Percentiles rank a stretch among this genome's conserved stretches.
phyloP scores from a whole-genome alignment of 2,113 vertebrate genomes.

The Narcine bancroftii region DNA sequence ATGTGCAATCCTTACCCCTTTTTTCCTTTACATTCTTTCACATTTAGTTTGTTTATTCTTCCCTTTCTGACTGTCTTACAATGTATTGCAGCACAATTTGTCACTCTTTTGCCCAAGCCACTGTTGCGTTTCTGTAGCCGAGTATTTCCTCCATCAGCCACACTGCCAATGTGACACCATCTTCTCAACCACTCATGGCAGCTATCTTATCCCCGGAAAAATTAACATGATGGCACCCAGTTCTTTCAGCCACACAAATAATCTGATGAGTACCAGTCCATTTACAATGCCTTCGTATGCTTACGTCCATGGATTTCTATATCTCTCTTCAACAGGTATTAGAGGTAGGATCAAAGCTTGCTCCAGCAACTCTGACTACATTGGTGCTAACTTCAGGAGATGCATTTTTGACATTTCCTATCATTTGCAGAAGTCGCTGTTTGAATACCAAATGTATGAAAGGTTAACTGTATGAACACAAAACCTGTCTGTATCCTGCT shows the following conservation, averaged over 20 bases:
- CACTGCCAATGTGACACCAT: too few relatives aligned
- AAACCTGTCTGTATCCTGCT: not conserved
- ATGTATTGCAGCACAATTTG: too few relatives aligned
- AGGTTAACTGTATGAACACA: not conserved
- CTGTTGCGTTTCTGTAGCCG: too few relatives aligned
- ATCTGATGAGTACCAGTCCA: not conserved
- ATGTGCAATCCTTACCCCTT: too few relatives aligned
- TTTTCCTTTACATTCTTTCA: too few relatives aligned
- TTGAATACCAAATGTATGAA: too few relatives aligned
- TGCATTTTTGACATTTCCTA: not conserved
- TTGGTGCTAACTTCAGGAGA: not conserved
- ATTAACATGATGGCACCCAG: not conserved
- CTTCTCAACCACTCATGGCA: too few relatives aligned
- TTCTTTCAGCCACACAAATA: not conserved
- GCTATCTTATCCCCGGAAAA: not conserved
- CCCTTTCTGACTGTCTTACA: too few relatives aligned
- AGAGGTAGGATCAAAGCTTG: not conserved
- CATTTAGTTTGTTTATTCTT: too few relatives aligned
- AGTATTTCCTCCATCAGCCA: too few relatives aligned
- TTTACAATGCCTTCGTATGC: not conserved
- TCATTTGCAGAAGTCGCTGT: not conserved
- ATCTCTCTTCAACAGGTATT: not conserved
- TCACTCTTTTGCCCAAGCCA: too few relatives aligned
- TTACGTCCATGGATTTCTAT: not conserved
- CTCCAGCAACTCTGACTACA: not conserved